Conservation (phyloP, 2,113 vertebrate genomes). For the Halichoerus grypus region DNA sequence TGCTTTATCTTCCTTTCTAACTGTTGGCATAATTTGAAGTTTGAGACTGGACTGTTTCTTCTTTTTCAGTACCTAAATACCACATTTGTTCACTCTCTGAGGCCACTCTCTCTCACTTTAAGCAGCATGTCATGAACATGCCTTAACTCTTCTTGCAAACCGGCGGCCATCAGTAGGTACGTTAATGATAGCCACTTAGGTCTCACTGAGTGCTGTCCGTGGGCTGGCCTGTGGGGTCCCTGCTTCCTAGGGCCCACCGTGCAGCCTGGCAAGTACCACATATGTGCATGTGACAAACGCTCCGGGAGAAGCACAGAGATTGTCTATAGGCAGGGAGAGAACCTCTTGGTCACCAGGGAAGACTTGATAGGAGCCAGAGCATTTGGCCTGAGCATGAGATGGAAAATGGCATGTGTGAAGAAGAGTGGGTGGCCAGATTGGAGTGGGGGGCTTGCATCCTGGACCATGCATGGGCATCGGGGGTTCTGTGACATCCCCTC, state of each 20-base stretch:
- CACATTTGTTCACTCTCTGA: neutral
- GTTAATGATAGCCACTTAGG: neutral
- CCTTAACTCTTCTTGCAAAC: neutral
- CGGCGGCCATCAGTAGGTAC: neutral
- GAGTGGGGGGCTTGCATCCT: accelerated
- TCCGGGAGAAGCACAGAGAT: neutral
- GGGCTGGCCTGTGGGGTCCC: neutral
- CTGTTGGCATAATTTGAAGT: neutral
- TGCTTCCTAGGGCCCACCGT: neutral
- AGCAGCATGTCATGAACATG: too few species aligned
- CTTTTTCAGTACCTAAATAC: neutral
- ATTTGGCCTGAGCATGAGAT: neutral
- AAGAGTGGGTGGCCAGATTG: accelerated
- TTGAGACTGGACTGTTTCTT: neutral
- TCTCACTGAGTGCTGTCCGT: accelerated
- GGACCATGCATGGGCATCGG: accelerated
- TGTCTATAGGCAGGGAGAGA: neutral
- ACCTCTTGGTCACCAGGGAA: neutral
- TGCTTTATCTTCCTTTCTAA: neutral
- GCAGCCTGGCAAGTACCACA: neutral
- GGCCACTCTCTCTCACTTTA: neutral
- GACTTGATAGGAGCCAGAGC: neutral
- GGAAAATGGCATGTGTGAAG: neutral
- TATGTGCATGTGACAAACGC: accelerated
- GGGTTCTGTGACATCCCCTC: neutral